phyloP scores from a whole-genome alignment of 1,140 invertebrate species.

The Drosophila rhopaloa region DNA sequence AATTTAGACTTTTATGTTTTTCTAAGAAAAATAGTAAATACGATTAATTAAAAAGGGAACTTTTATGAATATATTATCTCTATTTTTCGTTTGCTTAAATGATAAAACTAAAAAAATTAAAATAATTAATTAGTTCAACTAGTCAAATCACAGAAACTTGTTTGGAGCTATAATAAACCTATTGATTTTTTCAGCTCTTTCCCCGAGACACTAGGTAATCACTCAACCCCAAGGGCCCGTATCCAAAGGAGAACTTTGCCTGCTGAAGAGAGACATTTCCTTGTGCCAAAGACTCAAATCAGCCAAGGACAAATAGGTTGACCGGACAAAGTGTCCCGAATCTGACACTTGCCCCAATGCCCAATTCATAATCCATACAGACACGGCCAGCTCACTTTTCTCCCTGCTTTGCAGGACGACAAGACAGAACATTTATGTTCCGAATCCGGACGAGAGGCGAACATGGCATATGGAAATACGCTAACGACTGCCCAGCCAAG shows the following conservation, averaged over 20 bases:
- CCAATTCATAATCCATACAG: slow-evolving; percentile 31
- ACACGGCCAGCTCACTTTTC: not conserved
- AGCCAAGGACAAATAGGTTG: slow-evolving; percentile 9
- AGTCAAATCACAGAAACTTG: too few relatives aligned
- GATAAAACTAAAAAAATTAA: not conserved
- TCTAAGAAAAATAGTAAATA: too few relatives aligned
- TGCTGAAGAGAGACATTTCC: not conserved
- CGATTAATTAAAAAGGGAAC: too few relatives aligned
- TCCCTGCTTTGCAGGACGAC: slow-evolving; percentile 4
- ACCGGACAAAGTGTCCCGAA: slow-evolving; percentile 1
- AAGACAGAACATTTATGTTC: slow-evolving; percentile 11
- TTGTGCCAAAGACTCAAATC: not conserved
- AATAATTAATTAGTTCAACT: too few relatives aligned
- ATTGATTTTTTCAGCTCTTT: too few relatives aligned
- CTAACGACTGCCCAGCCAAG: not conserved
- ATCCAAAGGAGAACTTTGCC: not conserved
- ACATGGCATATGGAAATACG: slow-evolving; percentile 23
- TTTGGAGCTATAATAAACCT: too few relatives aligned
- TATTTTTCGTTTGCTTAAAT: not conserved
- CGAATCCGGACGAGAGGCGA: slow-evolving; percentile 9
- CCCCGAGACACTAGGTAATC: not conserved
- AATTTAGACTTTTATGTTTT: not conserved
- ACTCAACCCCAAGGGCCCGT: not conserved
- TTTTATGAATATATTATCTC: too few relatives aligned
- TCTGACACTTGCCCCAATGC: slow-evolving; percentile 10